Conservation (phyloP, 2,113 vertebrate species). For the Neolamprologus ventralis region DNA sequence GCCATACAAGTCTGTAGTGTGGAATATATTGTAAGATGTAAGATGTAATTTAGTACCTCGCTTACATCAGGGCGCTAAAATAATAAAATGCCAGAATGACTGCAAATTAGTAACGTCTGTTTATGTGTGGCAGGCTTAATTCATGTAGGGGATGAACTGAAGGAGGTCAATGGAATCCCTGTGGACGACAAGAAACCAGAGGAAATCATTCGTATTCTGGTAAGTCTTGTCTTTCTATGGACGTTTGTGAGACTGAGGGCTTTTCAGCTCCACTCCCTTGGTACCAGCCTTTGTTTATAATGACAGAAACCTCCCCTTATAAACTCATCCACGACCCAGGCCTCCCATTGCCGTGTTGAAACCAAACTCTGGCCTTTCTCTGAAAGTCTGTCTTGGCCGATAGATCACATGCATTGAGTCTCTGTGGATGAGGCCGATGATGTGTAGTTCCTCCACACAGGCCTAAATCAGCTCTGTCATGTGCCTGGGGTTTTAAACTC, state of each 20-base stretch:
- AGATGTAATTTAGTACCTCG: not conserved
- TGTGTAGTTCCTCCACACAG: constrained; percentile 15
- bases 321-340: not conserved
- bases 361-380: constrained; percentile 46
- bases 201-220: constrained; percentile 93
- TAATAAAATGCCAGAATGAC: not conserved
- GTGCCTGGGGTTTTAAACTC: not conserved
- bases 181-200: constrained; percentile 92
- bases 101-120: not conserved
- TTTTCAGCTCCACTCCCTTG: constrained; percentile 11
- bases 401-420: not conserved
- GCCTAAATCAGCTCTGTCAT: constrained; percentile 2
- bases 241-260: not conserved
- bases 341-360: not conserved
- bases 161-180: constrained; percentile 82
- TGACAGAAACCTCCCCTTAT: not conserved
- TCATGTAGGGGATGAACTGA: constrained; percentile 76
- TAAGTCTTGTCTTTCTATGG: constrained; percentile 38
- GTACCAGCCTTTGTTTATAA: constrained; percentile 22
- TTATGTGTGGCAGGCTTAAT: constrained; percentile 80
- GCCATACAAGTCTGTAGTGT: not conserved
- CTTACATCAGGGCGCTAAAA: not conserved
- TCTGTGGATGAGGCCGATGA: not conserved
- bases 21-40: not conserved
- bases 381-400: not conserved